Base-by-base conservation (phyloP, 2,113 vertebrate genomes). In the Andinoacara biseriatus region DNA sequence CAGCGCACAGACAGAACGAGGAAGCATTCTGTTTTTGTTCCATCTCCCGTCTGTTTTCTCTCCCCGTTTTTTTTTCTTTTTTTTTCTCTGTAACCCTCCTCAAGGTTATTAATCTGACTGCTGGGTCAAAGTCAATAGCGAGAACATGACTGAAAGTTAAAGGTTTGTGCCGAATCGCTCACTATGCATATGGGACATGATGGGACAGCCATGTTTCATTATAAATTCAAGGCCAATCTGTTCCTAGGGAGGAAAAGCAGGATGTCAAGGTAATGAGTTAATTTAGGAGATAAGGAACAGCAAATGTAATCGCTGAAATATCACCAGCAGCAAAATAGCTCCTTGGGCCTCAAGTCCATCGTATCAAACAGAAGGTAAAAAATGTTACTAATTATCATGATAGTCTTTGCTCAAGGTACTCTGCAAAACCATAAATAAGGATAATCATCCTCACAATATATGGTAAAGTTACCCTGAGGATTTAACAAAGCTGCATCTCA, bases 241-340 rank as follows among this genome's bases (percentile, higher is more conserved):
- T 90, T 92, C 84, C 88, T 74, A 78, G 77, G 56, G 76, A 92
- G 61, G 83, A 56, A 89, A 87, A 86, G 86, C 74, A 85, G 90
- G 77, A 93, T 90, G 90, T 93, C 86, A 90, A 90, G 87, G 92
- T 94, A 94, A 94, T 93, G 89, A 94, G 93, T 91, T 92, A 85
- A 93, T 93, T 95, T 93, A 90, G 84, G 74, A 94, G 93, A 94
- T 94, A 94, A 94, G 90, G 87, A 92, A 94, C 84, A 77, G 91
- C 92, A 89, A 92, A 92, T 85, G 82, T 82, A 93, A 93, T 93
- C 91, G 89, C 76, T 78, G 80, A 87, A 87, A 91, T 88, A 92
- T 89, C 67, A 86, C 90, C 67, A 80, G 89, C 76, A 60, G 89
- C 85, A 85, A 90, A 93, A 92, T 88, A 74, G 76, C 76, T 85